Base-by-base conservation (phyloP, 1,140 invertebrate species). In the Coboldia fuscipes region DNA sequence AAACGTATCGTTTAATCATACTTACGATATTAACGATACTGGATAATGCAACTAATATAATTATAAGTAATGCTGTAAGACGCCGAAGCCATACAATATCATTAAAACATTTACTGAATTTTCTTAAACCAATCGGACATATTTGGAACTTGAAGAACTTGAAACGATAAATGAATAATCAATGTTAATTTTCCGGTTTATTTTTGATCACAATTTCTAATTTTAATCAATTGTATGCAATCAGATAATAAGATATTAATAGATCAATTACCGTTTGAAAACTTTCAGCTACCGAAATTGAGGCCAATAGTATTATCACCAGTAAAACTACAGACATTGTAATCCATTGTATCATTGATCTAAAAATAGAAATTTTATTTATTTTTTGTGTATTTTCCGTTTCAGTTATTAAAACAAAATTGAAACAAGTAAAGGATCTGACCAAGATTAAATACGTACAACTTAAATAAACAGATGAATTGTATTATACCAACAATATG, bases 11-110 rank as follows among this genome's bases (percentile, higher is more conserved):
- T 21, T 14, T 23, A 37, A 33, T 20, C 24, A 41, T 6, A 42
- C 53, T 61, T 48, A 74, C 69, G 55, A 67, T 63, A 45, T 67
- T 65, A 24, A 62, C 43, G 24, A 66, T 46, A 56, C 71, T 70
- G 27, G 61, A 58, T 4, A 62, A 47, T 13, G 62, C 65, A 30
- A 72, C 50, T 20, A 70, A 46, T 23, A 66, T 39, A 31, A 72
- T 63, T 34, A 64, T 63, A 10, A 56, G 30, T 26, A 63, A 54
- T 14, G 63, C 62, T 28, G 70, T 55, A 24, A 69, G 41, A 34
- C 65, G 46, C 15, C 68, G 51, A 19, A 63, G 52, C 43, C 61
- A 61, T 33, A 66, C 52, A 14, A 61, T 58, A 41, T 59, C 57
- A 44, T 63, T 68, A 37, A 65, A 60, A 12, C 53, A 48, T 33